Conservation (phyloP, 2,113 vertebrate genomes). For the Aplodontia rufa region DNA sequence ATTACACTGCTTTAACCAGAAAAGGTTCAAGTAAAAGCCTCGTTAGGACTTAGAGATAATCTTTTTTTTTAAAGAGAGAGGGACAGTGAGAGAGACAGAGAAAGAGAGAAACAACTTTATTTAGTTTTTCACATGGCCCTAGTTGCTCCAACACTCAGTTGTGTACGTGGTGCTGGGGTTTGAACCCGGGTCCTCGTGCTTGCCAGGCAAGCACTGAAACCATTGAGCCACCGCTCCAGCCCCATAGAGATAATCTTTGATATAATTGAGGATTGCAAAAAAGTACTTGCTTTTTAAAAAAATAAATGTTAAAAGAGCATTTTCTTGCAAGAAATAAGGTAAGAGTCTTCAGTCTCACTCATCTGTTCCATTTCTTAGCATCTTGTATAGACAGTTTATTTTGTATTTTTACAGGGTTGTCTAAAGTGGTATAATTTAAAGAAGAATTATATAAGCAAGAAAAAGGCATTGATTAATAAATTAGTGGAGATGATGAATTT, state of each 20-base stretch:
- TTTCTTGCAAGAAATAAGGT: conserved; percentile 9
- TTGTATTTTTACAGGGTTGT: background rate
- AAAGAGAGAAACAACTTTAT: too few species aligned
- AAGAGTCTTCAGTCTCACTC: background rate
- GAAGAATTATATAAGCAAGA: background rate
- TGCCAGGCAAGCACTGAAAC: too few species aligned
- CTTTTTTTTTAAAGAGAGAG: too few species aligned
- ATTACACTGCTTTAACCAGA: background rate
- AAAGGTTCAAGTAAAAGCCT: background rate
- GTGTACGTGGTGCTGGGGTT: too few species aligned
- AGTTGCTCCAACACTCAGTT: too few species aligned
- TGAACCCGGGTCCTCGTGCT: too few species aligned
- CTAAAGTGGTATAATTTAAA: background rate
- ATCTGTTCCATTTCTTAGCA: background rate
- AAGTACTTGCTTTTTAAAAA: conserved; percentile 22
- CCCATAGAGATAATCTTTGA: conserved; percentile 2
- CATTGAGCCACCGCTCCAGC: too few species aligned
- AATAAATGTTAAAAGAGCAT: background rate
- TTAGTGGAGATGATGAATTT: background rate
- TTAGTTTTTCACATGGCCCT: too few species aligned
- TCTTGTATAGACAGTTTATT: background rate
- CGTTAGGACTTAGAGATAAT: background rate
- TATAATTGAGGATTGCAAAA: conserved; percentile 34
- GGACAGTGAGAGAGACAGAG: too few species aligned
- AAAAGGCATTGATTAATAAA: background rate